Percentiles rank a stretch among this genome's conserved stretches.
These are phyloP conservation scores for Silurus meridionalis DNA, from an alignment of 2,113 vertebrate species.

Conservation along the genomic window DNA sequence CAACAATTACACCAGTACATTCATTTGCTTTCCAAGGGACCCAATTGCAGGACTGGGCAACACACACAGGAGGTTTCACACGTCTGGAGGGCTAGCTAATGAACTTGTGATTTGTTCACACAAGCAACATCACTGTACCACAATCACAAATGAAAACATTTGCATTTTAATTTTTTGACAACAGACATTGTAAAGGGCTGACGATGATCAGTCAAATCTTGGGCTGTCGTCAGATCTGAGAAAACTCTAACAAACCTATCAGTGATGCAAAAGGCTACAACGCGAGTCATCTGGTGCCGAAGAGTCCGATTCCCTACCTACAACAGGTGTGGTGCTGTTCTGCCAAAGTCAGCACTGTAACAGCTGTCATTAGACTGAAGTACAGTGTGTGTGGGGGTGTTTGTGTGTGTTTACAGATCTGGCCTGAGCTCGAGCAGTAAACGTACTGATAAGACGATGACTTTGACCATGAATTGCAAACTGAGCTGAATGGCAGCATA, in stretches of 20 bases:
- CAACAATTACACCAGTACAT: neutral
- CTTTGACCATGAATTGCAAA: neutral
- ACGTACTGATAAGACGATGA: neutral
- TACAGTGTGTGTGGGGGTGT: neutral
- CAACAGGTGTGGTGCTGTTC: neutral
- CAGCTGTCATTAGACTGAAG: neutral
- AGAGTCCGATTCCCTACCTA: neutral
- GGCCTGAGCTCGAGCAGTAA: neutral
- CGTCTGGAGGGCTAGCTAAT: neutral
- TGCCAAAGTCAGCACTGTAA: slow-evolving; percentile 4
- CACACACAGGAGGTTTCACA: neutral
- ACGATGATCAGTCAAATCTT: neutral
- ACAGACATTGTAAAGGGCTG: too few relatives aligned
- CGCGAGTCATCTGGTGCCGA: neutral
- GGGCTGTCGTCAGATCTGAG: neutral
- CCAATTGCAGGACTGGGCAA: neutral
- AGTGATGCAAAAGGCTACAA: neutral
- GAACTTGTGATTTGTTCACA: neutral
- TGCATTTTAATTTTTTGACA: neutral
- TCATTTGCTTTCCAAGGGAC: neutral
- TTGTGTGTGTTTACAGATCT: neutral
- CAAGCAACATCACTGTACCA: neutral
- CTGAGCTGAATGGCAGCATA: neutral
- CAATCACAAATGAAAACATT: neutral
- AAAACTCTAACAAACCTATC: neutral